Base-by-base conservation (phyloP, 1,140 invertebrate species). In the Anastrepha obliqua region DNA sequence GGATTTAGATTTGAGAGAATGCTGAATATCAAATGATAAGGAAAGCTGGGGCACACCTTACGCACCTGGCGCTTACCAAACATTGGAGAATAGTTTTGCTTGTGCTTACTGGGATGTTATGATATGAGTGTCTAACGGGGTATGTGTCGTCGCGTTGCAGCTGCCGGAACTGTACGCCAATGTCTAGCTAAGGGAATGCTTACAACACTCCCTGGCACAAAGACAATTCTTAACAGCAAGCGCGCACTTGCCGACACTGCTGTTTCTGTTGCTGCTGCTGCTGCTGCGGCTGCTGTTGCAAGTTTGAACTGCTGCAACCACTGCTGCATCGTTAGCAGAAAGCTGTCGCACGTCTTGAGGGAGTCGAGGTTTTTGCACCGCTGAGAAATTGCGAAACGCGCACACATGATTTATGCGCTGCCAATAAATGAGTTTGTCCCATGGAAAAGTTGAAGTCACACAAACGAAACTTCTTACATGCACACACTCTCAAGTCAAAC, bases 391-490 rank as follows among this genome's bases (percentile, higher is more conserved):
- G 74, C 74, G 17, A 1, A 20, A 47, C 47, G n/a, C 47, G 17
- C 74, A 81, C 74, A 81, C 51, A 81, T 81, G 74, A 81, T 81
- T 81, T 81, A 81, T 81, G 47, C 20, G 47, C 20, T 81, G 47
- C 51, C 74, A 81, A 81, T 81, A 81, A 81, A 81, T 81, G 74
- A 81, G 64, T 67, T 67, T 67, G 64, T 67, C 64, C 64, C 64
- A 29, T 29, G 51, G 74, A 81, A 81, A 81, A 81, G n/a, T 67
- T 62, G 60, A 62, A 62, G n/a, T 62, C 60, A 62, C 3, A 62
- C 60, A 58, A 8, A n/a, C 6, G 60, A 55, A 55, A 55, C 51
- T 55, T 55, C 11, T 55, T 62, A 62, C 15, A 62, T 62, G n/a
- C 60, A 17, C 2, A 62, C 15, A n/a, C 60, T 17, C 15, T 13